Conservation (phyloP, 1,140 invertebrate genomes). For the Brachystomella parvula region DNA sequence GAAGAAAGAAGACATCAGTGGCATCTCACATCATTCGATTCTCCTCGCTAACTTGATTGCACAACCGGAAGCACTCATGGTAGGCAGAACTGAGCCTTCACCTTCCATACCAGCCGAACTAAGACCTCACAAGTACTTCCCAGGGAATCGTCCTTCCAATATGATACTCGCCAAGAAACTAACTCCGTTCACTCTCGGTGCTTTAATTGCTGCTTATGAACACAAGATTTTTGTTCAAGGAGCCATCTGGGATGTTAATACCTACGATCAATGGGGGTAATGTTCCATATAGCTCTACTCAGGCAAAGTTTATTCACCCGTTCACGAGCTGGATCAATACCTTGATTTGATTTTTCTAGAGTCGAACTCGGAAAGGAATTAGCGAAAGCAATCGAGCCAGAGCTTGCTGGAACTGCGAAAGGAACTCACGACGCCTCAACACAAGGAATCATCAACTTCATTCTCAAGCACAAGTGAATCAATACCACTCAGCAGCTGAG, state of each 20-base stretch:
- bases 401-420: slow-evolving; percentile 60
- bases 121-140: slow-evolving; percentile 92
- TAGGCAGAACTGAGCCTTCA: slow-evolving; percentile 60
- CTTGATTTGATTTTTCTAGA: slow-evolving; percentile 16
- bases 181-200: slow-evolving; percentile 88
- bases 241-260: slow-evolving; percentile 98
- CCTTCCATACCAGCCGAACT: slow-evolving; percentile 44
- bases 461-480: slow-evolving; percentile 44
- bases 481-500: slow-evolving; percentile 20
- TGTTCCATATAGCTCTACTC: slow-evolving; percentile 36
- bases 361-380: slow-evolving; percentile 92
- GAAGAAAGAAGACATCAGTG: slow-evolving; percentile 33
- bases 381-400: slow-evolving; percentile 93
- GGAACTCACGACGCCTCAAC: slow-evolving; percentile 81
- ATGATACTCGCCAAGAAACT: slow-evolving; percentile 91
- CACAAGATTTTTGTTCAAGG: slow-evolving; percentile 99
- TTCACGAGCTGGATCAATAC: slow-evolving; percentile 3
- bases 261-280: slow-evolving; percentile 98
- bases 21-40: slow-evolving; percentile 66
- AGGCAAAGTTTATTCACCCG: not conserved
- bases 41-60: slow-evolving; percentile 95
- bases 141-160: slow-evolving; percentile 95
- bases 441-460: slow-evolving; percentile 90
- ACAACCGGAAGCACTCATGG: slow-evolving; percentile 96
- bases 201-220: slow-evolving; percentile 94